These are phyloP conservation scores for Lepidurus arcticus DNA, from an alignment of 1,140 invertebrate species.

Conservation along the genomic window DNA sequence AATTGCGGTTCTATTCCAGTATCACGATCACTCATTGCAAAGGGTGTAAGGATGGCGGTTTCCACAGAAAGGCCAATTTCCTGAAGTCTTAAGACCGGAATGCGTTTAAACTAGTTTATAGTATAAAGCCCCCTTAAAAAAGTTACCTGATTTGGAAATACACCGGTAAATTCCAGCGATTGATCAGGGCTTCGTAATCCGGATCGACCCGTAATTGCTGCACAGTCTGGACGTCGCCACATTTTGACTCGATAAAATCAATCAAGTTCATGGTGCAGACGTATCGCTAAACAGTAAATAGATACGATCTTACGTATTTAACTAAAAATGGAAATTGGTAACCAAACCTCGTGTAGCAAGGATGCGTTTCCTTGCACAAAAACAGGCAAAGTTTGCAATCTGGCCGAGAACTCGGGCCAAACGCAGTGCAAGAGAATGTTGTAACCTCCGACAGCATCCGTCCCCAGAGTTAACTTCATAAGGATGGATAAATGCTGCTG, in stretches of 20 bases:
- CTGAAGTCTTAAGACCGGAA: slow-evolving; percentile 59
- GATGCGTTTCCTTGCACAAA: slow-evolving; percentile 88
- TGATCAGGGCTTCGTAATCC: slow-evolving; percentile 66
- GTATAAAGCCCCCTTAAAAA: slow-evolving; percentile 31
- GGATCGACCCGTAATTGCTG: slow-evolving; percentile 55
- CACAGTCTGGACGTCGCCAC: slow-evolving; percentile 51
- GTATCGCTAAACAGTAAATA: slow-evolving; percentile 57
- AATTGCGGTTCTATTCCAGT: slow-evolving; percentile 36
- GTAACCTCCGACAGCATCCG: slow-evolving; percentile 59
- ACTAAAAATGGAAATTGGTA: background rate
- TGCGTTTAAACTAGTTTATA: slow-evolving; percentile 35
- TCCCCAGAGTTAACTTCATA: background rate
- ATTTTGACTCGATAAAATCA: slow-evolving; percentile 62
- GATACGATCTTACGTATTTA: background rate
- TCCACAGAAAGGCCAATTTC: slow-evolving; percentile 73
- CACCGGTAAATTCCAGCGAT: slow-evolving; percentile 87
- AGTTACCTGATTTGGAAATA: slow-evolving; percentile 81
- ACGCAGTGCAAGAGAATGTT: slow-evolving; percentile 83
- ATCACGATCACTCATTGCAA: background rate
- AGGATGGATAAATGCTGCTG: background rate
- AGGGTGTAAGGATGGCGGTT: slow-evolving; percentile 48
- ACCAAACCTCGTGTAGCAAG: slow-evolving; percentile 64
- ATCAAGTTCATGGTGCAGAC: slow-evolving; percentile 73
- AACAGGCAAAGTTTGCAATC: slow-evolving; percentile 67
- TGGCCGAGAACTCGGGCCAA: slow-evolving; percentile 74